Evolutionary conservation across 2,797 vertebrate genomes (phyloP).

Genomic region (Delichon dasypus): DNA sequence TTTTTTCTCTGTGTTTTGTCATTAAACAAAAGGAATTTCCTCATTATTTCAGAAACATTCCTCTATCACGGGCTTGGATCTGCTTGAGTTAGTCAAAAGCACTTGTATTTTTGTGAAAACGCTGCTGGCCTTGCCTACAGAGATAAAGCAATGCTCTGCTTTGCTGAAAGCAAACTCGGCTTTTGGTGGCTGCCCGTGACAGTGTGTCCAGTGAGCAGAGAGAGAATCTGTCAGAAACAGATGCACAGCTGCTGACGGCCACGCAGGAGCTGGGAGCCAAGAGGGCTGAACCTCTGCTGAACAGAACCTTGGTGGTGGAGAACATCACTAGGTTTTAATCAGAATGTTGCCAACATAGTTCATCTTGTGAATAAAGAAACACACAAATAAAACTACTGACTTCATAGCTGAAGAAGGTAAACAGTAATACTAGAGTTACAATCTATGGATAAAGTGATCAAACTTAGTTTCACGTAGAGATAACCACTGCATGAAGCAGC

Average conservation of each 20-base stretch:
- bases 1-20: neutral
- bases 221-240: no score
- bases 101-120: neutral
- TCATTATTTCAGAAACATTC: neutral
- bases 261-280: rapidly evolving
- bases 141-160: neutral
- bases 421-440: neutral
- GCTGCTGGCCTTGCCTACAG: neutral
- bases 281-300: neutral
- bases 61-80: neutral
- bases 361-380: neutral
- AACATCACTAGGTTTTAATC: neutral
- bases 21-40: neutral
- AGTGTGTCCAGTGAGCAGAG: neutral
- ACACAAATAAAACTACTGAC: neutral
- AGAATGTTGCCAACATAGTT: neutral
- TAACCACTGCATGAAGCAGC: neutral
- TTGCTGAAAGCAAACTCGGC: neutral
- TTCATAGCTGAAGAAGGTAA: neutral
- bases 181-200: neutral
- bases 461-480: neutral
- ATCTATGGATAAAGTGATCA: neutral
- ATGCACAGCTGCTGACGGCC: neutral
- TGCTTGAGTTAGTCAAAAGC: neutral
- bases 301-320: neutral